These are phyloP conservation scores for Poecile montanus DNA, from an alignment of 2,797 vertebrate genomes.

Conservation along the genomic window DNA sequence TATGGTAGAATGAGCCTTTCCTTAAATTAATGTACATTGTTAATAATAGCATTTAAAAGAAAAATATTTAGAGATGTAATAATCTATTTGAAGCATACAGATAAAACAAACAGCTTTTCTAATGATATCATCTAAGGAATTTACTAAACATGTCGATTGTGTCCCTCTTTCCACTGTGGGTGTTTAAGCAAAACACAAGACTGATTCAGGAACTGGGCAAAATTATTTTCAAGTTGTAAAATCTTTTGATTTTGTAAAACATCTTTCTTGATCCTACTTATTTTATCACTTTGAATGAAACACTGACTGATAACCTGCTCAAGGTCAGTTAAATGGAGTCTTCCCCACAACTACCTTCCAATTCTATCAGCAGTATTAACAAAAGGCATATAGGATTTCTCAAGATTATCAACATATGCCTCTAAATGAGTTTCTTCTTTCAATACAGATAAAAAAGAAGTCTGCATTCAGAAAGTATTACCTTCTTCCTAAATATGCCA, in stretches of 20 bases:
- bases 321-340: not conserved
- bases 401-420: not conserved
- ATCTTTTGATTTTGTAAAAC: not conserved
- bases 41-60: conserved; percentile 43
- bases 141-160: not conserved
- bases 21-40: conserved; percentile 4
- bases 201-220: not conserved
- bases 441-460: not conserved
- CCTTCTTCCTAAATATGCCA: not conserved
- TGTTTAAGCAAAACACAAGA: not conserved
- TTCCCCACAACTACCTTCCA: not conserved
- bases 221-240: not conserved
- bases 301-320: not conserved
- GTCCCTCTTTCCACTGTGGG: not conserved
- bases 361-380: not conserved
- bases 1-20: conserved; percentile 5
- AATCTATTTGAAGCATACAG: conserved; percentile 4
- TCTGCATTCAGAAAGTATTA: not conserved
- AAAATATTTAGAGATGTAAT: conserved; percentile 36
- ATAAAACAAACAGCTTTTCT: conserved; percentile 24
- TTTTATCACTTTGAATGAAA: not conserved
- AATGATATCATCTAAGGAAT: not conserved
- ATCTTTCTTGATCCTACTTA: not conserved
- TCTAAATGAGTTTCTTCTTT: not conserved
- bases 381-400: not conserved